A percentile compares a stretch with the other conserved stretches of the same genome.
These are phyloP conservation scores for Oligia fasciuncula DNA, from an alignment of 2,888 invertebrate genomes.

Conservation along the genomic window DNA sequence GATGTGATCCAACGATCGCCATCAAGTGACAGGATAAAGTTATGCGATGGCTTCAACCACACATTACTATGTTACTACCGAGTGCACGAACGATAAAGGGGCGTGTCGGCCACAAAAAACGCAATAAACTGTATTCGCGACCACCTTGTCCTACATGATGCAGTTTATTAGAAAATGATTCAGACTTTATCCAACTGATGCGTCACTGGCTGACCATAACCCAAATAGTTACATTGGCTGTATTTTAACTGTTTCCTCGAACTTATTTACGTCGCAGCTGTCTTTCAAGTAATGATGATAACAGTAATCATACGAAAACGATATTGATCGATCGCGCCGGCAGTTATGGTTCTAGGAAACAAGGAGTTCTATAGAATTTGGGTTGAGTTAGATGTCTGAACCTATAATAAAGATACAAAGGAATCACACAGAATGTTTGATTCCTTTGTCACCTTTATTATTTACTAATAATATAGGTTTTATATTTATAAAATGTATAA, in stretches of 20 bases:
- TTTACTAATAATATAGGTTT: constrained; percentile 4
- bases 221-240: constrained; percentile 60
- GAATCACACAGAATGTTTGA: constrained; percentile 12
- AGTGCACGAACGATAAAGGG: constrained; percentile 34
- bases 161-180: constrained; percentile 72
- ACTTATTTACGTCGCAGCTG: constrained; percentile 53
- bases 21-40: constrained; percentile 29
- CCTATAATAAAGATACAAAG: constrained; percentile 24
- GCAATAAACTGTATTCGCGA: constrained; percentile 51
- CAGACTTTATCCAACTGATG: constrained; percentile 59
- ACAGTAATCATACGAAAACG: constrained; percentile 46
- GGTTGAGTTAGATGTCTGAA: constrained; percentile 16
- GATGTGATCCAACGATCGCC: constrained; percentile 24
- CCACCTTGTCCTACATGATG: constrained; percentile 67
- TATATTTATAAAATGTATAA: constrained; percentile 5
- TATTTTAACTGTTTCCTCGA: constrained; percentile 65
- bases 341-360: constrained; percentile 49
- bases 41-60: constrained; percentile 26
- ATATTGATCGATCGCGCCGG: constrained; percentile 43
- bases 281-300: constrained; percentile 51
- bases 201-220: constrained; percentile 66
- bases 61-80: constrained; percentile 30
- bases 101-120: constrained; percentile 52
- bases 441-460: constrained; percentile 39
- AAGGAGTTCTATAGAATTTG: constrained; percentile 28